Base-by-base conservation (phyloP, 1,140 invertebrate species). In the Chironomus striatipennis region DNA sequence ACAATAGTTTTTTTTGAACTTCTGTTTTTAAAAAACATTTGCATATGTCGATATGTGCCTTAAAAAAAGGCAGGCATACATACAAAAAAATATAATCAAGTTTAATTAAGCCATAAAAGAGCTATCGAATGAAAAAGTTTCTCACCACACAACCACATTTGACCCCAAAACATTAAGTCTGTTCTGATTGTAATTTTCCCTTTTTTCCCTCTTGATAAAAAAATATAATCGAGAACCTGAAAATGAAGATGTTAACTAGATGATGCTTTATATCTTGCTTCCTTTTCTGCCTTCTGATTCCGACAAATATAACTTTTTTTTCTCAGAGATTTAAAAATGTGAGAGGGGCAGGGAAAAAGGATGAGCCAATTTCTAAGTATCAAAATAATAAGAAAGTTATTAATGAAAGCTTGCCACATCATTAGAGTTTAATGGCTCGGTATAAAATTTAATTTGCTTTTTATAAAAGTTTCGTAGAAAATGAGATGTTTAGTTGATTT, bases 391-490 rank as follows among this genome's bases (percentile, higher is more conserved):
- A 34, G 24, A 34, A 34, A 34, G 24, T 34, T 34, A 34, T 70
- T 70, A 70, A 70, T 70, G 65, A 70, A 70, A 70, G 9, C 18
- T 70, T 70, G 65, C 65, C 65, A 70, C 65, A 70, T 70, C 65
- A 70, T 70, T 70, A 70, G 65, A 70, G 18, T 70, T 20, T 20
- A 70, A 70, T 70, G 17, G 1, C 18, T 18, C 18, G 17, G 8
- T 21, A 70, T 70, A 20, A 70, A 70, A 70, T 70, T 70, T 70
- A 5, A 12, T 70, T 70, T 20, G 8, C n/a, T 70, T 70, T 20
- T 20, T 70, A 18, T 67, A 10, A 18, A 20, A 2, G 1, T 57
- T 57, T 57, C 47, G 47, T 12, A 57, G 1, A 57, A 57, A 34
- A 34, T 34, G 24, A 34, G 24, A 1, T 34, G 24, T 34, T 34